These are phyloP conservation scores for Propithecus perrieri DNA, from an alignment of 2,797 vertebrate species.

Conservation along the genomic window DNA sequence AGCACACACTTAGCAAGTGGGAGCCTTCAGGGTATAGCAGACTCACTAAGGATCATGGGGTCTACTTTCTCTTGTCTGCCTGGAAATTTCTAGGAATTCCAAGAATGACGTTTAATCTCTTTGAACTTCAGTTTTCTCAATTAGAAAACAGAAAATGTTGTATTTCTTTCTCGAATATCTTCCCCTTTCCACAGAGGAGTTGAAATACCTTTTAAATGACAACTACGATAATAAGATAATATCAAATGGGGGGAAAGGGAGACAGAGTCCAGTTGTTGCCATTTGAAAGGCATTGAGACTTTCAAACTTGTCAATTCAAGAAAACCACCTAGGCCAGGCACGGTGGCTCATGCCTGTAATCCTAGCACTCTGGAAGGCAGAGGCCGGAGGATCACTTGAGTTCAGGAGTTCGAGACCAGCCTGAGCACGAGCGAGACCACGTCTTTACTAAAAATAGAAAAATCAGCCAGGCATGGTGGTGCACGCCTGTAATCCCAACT, in stretches of 20 bases:
- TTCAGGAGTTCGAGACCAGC: too few relatives aligned
- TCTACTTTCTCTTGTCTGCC: slow-evolving; percentile 31
- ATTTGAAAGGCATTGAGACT: slow-evolving; percentile 9
- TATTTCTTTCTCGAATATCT: slow-evolving; percentile 12
- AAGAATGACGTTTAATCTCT: slow-evolving; percentile 13
- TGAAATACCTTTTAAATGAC: slow-evolving; percentile 14
- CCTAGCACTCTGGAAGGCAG: too few relatives aligned
- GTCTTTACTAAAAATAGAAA: too few relatives aligned
- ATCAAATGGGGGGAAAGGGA: background rate
- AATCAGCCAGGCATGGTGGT: too few relatives aligned
- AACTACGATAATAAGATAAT: background rate
- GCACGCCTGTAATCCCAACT: too few relatives aligned
- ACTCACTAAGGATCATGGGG: background rate
- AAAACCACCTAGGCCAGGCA: slow-evolving; percentile 12
- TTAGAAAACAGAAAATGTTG: slow-evolving; percentile 32
- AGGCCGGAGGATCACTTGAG: too few relatives aligned
- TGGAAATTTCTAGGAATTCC: background rate
- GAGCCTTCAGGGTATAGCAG: background rate
- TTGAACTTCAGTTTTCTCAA: slow-evolving; percentile 33
- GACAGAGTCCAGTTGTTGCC: background rate
- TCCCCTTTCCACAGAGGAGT: background rate
- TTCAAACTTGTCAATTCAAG: slow-evolving; percentile 23
- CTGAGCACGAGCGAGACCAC: too few relatives aligned
- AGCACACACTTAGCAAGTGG: background rate
- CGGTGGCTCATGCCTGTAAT: too few relatives aligned